These are phyloP conservation scores for Psylliodes chrysocephalus DNA, from an alignment of 2,888 invertebrate genomes.

Conservation along the genomic window DNA sequence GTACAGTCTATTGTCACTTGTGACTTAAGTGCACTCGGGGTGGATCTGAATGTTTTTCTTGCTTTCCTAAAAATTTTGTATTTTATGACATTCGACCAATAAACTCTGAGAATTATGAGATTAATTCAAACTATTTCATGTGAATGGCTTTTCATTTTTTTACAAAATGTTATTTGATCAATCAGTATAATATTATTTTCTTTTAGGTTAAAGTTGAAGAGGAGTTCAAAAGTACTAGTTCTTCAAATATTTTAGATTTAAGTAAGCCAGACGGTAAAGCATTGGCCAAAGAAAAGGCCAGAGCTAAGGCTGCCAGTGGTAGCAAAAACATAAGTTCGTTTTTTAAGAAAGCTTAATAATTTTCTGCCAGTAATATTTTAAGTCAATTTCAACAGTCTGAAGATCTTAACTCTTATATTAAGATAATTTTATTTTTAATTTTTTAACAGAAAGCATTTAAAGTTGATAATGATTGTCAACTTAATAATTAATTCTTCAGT, in stretches of 20 bases:
- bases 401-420: constrained; percentile 3
- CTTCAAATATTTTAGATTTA: constrained; percentile 61
- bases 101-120: too few species aligned
- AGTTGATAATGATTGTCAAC: too few species aligned
- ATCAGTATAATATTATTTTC: not conserved
- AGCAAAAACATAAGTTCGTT: constrained; percentile 84
- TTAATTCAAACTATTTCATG: too few species aligned
- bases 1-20: too few species aligned
- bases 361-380: constrained; percentile 12
- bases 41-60: too few species aligned
- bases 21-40: too few species aligned
- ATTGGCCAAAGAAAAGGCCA: constrained; percentile 78
- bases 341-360: constrained; percentile 70
- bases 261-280: constrained; percentile 63
- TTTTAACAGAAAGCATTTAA: too few species aligned
- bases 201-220: constrained; percentile 58
- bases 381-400: constrained; percentile 23
- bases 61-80: too few species aligned
- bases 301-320: constrained; percentile 81
- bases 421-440: too few species aligned
- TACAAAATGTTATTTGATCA: too few species aligned
- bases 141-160: too few species aligned
- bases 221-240: constrained; percentile 60
- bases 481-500: not conserved
- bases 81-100: too few species aligned